Evolutionary conservation across 2,113 vertebrate species (phyloP), one percentile per base, ranked within the genome.

Genomic region (Embiotoca jacksoni): DNA sequence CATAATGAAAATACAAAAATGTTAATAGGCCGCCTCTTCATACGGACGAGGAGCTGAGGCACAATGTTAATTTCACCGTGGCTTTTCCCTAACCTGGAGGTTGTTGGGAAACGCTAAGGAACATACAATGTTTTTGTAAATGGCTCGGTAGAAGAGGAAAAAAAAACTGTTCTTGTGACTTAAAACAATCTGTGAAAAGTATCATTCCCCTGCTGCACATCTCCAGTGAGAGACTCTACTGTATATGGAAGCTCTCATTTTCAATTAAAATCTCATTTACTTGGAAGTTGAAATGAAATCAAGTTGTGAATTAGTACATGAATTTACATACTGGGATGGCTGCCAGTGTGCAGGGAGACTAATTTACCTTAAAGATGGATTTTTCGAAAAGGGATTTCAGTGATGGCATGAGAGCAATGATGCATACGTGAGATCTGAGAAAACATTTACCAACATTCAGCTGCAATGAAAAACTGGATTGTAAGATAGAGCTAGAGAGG

Each of bases 191-290:
- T 76, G 54, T 59, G 80, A 87, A 82, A 92, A 93, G 81, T 88
- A 78, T 84, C 76, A 95, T 96, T 97, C 96, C 96, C 96, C 90
- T 90, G 95, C 95, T 91, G 94, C 96, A 95, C 96, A 90, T 96
- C 95, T 96, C 96, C 94, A 94, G 95, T 92, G 96, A 96, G 96
- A 97, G 95, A 95, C 95, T 73, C 82, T 95, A 23, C 23, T 23
- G 23, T 23, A 23, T 23, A 93, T 94, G 95, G 94, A 96, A 96
- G 96, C 96, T 96, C 95, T 97, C 95, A 95, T 96, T 98, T 98
- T 98, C 97, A 98, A 98, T 99, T 99, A 98, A 97, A 98, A 97
- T 96, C 96, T 96, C 96, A 99, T 99, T 99, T 97, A 96, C 97
- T 96, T 96, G 94, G 95, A 97, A 97, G 96, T 96, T 96, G 95